A percentile compares a stretch with the other conserved stretches of the same genome.
Evolutionary conservation across 30 jellyfish, hydroid and myxozoan genomes (phyloP).

Genomic region (Aurelia aurita complex sp. Pacific): DNA sequence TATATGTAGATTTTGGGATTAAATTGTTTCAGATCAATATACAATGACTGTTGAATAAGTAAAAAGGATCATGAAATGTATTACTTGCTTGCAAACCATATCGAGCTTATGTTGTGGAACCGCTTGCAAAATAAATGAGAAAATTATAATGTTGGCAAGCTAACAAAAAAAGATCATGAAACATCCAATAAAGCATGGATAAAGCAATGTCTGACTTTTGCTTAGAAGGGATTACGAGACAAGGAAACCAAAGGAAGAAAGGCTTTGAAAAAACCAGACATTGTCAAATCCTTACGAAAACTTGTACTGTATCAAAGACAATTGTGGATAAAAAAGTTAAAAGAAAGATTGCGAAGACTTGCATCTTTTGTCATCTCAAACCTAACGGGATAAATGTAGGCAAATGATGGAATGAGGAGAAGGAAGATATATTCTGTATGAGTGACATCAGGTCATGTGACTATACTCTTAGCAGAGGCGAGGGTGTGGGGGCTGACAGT

Average conservation of each 20-base stretch:
- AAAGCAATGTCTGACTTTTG: background rate
- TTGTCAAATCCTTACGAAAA: constrained; percentile 29
- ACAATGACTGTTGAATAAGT: too few species aligned
- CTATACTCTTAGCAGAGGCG: too few species aligned
- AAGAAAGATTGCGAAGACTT: background rate
- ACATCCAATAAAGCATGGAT: background rate
- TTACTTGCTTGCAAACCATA: too few species aligned
- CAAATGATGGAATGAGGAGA: background rate
- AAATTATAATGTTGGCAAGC: background rate
- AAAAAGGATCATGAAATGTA: too few species aligned
- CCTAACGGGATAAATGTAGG: constrained; percentile 5
- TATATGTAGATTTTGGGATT: too few species aligned
- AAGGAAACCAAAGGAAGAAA: background rate
- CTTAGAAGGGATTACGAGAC: constrained; percentile 31
- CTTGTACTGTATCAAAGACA: constrained; percentile 36
- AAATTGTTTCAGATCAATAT: too few species aligned
- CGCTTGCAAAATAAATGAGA: too few species aligned
- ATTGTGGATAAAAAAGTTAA: background rate
- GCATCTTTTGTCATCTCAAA: background rate
- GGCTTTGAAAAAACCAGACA: background rate
- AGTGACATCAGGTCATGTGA: background rate
- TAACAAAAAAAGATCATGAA: background rate
- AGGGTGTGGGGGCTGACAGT: too few species aligned
- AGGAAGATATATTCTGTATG: background rate
- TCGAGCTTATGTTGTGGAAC: too few species aligned